Evolutionary conservation across 1,140 invertebrate genomes (phyloP).

Genomic region (Pygmarrhopalites habei): DNA sequence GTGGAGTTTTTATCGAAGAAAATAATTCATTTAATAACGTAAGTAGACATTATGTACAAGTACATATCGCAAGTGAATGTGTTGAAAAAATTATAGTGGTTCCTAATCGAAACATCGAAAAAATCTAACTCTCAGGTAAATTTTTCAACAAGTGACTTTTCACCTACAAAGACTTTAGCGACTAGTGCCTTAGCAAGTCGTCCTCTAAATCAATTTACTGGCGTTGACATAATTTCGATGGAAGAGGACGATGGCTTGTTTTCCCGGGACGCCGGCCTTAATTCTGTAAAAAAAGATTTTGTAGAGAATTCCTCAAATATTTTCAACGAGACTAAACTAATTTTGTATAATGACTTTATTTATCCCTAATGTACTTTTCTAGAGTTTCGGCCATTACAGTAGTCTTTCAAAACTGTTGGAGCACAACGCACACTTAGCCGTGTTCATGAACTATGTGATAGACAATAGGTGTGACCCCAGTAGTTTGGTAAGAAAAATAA

Average conservation of each 20-base stretch:
- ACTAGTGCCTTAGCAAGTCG: slow-evolving; percentile 12
- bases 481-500: slow-evolving; percentile 55
- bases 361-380: slow-evolving; percentile 36
- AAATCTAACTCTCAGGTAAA: slow-evolving; percentile 19
- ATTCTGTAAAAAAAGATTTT: slow-evolving; percentile 29
- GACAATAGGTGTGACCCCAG: slow-evolving; percentile 71
- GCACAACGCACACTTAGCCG: slow-evolving; percentile 72
- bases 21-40: slow-evolving; percentile 24
- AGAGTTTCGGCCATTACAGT: slow-evolving; percentile 66
- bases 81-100: no score
- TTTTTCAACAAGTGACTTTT: slow-evolving; percentile 24
- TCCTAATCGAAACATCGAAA: no score
- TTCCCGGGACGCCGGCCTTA: slow-evolving; percentile 10
- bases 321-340: neutral
- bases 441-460: slow-evolving; percentile 82
- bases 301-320: no score
- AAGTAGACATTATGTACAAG: slow-evolving; percentile 10
- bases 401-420: slow-evolving; percentile 61
- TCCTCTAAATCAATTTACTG: slow-evolving; percentile 7
- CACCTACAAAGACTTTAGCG: slow-evolving; percentile 14
- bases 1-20: slow-evolving; percentile 16
- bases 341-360: neutral
- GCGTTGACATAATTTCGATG: slow-evolving; percentile 71
- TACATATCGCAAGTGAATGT: no score
- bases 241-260: slow-evolving; percentile 72